Conservation (phyloP, 2,797 vertebrate genomes). For the Austrolebias charrua region DNA sequence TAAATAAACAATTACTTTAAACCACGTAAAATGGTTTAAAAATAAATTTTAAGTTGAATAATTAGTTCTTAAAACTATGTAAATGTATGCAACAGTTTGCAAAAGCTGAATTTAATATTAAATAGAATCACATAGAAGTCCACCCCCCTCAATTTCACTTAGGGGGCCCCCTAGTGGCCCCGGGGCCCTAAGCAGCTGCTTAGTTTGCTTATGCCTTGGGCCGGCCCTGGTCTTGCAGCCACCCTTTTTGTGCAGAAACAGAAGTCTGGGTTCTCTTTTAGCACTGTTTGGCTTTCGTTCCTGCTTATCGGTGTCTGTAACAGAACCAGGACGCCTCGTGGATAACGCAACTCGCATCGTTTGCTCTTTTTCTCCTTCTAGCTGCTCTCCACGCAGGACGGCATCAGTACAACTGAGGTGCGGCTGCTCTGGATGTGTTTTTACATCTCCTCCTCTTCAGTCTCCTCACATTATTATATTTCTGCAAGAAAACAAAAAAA, state of each 20-base stretch:
- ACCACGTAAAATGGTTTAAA: too few relatives aligned
- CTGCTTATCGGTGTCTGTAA: slow-evolving; percentile 67
- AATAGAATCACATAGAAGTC: too few relatives aligned
- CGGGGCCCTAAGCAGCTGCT: too few relatives aligned
- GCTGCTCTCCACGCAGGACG: slow-evolving; percentile 95
- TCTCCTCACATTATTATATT: slow-evolving; percentile 6
- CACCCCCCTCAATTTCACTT: too few relatives aligned
- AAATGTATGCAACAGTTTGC: too few relatives aligned
- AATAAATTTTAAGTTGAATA: too few relatives aligned
- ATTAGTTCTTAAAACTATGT: too few relatives aligned
- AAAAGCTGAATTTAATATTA: too few relatives aligned
- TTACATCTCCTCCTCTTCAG: slow-evolving; percentile 39
- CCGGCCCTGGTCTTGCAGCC: slow-evolving; percentile 51
- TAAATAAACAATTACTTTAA: too few relatives aligned
- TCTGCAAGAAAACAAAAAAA: slow-evolving; percentile 33
- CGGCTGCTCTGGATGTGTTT: slow-evolving; percentile 73
- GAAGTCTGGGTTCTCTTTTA: slow-evolving; percentile 69
- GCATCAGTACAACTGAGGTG: slow-evolving; percentile 96
- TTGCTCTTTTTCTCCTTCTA: slow-evolving; percentile 80
- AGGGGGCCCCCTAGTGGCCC: too few relatives aligned
- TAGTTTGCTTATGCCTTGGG: too few relatives aligned
- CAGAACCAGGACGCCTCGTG: slow-evolving; percentile 72
- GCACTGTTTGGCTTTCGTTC: slow-evolving; percentile 65
- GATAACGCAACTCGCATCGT: slow-evolving; percentile 83
- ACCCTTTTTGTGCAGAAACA: slow-evolving; percentile 55